These are phyloP conservation scores for Microcebus jonahi DNA, from an alignment of 2,113 vertebrate species.

Conservation along the genomic window DNA sequence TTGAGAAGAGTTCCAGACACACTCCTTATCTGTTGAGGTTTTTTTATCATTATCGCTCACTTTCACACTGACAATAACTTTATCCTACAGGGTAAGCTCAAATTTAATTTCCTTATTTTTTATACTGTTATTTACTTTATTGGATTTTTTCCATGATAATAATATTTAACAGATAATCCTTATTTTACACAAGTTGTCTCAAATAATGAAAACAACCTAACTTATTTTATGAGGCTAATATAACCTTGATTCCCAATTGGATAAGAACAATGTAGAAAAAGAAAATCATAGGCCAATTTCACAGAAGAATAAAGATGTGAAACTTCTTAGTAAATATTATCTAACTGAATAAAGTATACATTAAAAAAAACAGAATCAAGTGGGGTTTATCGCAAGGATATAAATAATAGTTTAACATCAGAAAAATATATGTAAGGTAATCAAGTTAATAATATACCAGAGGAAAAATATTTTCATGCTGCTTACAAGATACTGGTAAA, in stretches of 20 bases:
- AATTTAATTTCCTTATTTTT: not conserved
- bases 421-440: not conserved
- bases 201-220: constrained; percentile 56
- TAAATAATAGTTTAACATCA: not conserved
- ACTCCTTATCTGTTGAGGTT: not conserved
- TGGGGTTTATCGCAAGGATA: not conserved
- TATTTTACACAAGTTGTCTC: constrained; percentile 34
- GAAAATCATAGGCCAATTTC: not conserved
- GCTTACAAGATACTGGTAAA: not conserved
- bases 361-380: not conserved
- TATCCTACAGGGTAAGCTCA: not conserved
- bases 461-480: not conserved
- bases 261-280: constrained; percentile 20
- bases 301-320: not conserved
- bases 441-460: not conserved
- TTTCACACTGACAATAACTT: not conserved
- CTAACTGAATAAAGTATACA: not conserved
- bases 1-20: not conserved
- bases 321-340: constrained; percentile 6
- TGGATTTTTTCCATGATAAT: not conserved
- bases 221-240: constrained; percentile 13
- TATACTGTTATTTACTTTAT: not conserved
- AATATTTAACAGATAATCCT: constrained; percentile 48
- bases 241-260: not conserved
- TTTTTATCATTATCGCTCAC: not conserved